A percentile compares a stretch with the other conserved stretches of the same genome.
phyloP scores from a whole-genome alignment of 1,140 invertebrate species.

The Trichogramma pretiosum region DNA sequence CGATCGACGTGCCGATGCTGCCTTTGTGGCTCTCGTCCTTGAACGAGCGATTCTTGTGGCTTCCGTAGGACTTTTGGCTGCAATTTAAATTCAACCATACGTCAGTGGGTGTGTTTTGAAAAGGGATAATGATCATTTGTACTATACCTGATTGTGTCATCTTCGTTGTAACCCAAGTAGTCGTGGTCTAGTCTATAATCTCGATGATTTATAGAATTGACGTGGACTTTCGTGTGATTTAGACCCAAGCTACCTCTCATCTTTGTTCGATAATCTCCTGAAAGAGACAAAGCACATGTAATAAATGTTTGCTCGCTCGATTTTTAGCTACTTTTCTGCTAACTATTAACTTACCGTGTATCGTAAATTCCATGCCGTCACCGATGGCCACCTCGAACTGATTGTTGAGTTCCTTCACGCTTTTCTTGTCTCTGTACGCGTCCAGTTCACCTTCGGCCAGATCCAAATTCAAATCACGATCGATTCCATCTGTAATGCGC shows the following conservation, averaged over 20 bases:
- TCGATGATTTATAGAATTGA: conserved; percentile 62
- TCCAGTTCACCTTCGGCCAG: conserved; percentile 71
- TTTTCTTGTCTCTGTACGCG: conserved; percentile 71
- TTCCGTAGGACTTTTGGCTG: conserved; percentile 87
- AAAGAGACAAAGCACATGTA: conserved; percentile 23
- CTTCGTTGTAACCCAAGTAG: conserved; percentile 58
- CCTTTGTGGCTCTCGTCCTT: conserved; percentile 84
- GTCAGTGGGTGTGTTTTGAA: too few species aligned
- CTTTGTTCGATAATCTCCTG: conserved; percentile 64
- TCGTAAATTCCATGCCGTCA: conserved; percentile 84
- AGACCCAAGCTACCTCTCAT: conserved; percentile 62
- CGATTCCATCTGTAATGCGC: conserved; percentile 46
- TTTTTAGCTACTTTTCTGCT: too few species aligned
- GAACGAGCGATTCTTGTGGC: conserved; percentile 79
- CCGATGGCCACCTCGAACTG: conserved; percentile 82
- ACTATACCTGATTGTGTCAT: conserved; percentile 46
- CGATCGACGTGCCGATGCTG: conserved; percentile 69
- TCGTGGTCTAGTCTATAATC: conserved; percentile 67
- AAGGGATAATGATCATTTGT: conserved; percentile 13
- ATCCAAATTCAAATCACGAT: conserved; percentile 59
- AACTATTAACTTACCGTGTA: conserved; percentile 70
- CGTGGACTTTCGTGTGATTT: conserved; percentile 64
- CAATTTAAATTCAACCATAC: too few species aligned
- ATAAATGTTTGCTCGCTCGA: background rate
- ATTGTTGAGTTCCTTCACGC: conserved; percentile 58